Percentiles rank a stretch among this genome's conserved stretches.
phyloP scores from a whole-genome alignment of 1,140 invertebrate genomes.

The Zelostemma sp. region DNA sequence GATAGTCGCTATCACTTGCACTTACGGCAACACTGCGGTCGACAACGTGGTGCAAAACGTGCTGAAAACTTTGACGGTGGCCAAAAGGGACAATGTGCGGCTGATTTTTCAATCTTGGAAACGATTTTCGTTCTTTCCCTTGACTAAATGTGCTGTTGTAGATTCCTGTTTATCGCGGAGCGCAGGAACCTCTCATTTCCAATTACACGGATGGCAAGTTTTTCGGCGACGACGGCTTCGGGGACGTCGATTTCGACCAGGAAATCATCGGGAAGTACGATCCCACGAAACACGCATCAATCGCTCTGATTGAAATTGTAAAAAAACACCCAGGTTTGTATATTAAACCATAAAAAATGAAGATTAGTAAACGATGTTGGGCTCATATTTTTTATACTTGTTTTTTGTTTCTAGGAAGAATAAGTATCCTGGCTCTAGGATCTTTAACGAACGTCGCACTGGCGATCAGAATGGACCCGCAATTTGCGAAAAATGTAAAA shows the following conservation, averaged over 20 bases:
- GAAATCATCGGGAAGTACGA: conserved; percentile 51
- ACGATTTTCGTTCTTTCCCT: background rate
- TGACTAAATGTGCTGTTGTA: conserved; percentile 31
- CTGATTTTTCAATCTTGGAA: no score
- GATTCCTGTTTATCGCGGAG: conserved; percentile 70
- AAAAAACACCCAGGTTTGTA: conserved; percentile 61
- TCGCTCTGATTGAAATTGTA: conserved; percentile 38
- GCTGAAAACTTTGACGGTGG: no score
- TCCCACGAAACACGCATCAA: conserved; percentile 58
- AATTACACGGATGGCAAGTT: conserved; percentile 44
- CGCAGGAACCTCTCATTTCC: conserved; percentile 56
- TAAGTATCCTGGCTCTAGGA: conserved; percentile 72
- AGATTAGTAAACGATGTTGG: no score
- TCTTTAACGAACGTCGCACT: conserved; percentile 76
- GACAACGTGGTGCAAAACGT: no score
- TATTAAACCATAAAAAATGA: no score
- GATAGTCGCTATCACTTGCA: no score
- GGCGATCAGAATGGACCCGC: conserved; percentile 71
- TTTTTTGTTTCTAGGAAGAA: conserved; percentile 50
- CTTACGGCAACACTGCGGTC: no score
- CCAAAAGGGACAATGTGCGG: no score
- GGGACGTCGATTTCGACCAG: conserved; percentile 65
- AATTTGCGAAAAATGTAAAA: conserved; percentile 70
- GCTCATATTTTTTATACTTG: no score
- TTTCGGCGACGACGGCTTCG: conserved; percentile 71